Evolutionary conservation across 2,113 vertebrate genomes (phyloP).

Genomic region (Aphelocoma coerulescens): DNA sequence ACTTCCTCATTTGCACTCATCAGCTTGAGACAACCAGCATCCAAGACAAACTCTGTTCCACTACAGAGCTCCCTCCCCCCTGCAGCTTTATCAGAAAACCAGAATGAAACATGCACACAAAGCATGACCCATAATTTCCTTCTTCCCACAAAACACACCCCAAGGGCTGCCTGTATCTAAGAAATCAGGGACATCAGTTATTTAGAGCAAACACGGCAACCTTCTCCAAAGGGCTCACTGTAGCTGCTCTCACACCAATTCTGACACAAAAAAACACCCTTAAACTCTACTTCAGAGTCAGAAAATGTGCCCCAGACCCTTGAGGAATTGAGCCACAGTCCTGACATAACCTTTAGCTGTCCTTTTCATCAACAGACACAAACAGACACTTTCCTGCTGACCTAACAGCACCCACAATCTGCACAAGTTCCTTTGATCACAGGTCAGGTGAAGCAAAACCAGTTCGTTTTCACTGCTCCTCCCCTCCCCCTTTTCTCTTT

Average conservation of each 20-base stretch:
- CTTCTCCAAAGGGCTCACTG: neutral
- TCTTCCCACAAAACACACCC: neutral
- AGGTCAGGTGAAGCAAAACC: neutral
- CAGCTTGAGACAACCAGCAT: neutral
- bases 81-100: neutral
- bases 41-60: neutral
- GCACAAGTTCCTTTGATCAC: neutral
- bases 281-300: neutral
- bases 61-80: neutral
- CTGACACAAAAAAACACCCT: neutral
- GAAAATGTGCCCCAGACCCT: neutral
- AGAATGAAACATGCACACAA: neutral
- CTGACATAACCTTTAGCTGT: neutral
- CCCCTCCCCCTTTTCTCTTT: neutral
- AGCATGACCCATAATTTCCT: neutral
- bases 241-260: neutral
- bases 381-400: neutral
- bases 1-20: neutral
- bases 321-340: fast-evolving
- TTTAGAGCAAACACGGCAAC: neutral
- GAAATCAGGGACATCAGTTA: neutral
- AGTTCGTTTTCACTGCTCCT: neutral
- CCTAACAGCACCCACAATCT: neutral
- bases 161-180: neutral
- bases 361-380: neutral